Conservation (phyloP, 2,113 vertebrate species). For the Tragelaphus strepsiceros region DNA sequence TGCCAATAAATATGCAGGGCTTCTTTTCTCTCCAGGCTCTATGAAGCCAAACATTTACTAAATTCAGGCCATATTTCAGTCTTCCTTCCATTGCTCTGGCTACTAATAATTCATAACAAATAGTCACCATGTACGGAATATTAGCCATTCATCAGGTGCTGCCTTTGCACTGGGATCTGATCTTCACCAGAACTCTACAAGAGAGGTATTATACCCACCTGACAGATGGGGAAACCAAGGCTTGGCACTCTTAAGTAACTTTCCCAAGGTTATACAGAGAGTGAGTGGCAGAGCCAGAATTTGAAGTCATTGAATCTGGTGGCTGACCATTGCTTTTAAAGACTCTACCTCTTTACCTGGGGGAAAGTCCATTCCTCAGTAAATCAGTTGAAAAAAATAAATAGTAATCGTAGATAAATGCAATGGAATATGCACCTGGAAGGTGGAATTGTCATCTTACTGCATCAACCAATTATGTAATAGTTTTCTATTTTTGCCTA, state of each 20-base stretch:
- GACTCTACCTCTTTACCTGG: not conserved
- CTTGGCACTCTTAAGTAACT: not conserved
- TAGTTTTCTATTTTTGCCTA: not conserved
- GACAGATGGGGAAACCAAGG: not conserved
- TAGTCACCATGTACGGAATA: not conserved
- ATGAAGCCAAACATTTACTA: not conserved
- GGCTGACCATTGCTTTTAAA: not conserved
- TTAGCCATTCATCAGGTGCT: not conserved
- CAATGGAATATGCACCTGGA: not conserved
- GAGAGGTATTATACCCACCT: not conserved
- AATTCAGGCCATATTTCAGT: not conserved
- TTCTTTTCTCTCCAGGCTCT: not conserved
- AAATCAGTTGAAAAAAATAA: not conserved
- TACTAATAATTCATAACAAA: not conserved
- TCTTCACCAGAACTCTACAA: not conserved
- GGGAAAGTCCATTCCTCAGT: not conserved
- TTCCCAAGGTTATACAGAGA: not conserved
- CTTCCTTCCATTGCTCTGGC: not conserved
- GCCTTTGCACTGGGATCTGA: not conserved
- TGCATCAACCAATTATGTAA: not conserved
- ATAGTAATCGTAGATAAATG: not conserved
- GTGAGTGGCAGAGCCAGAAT: not conserved
- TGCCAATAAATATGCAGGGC: not conserved
- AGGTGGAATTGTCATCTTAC: not conserved
- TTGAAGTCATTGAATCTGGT: not conserved